Base-by-base conservation (phyloP, 2,797 vertebrate species). In the Poeciliopsis paucimaculata region DNA sequence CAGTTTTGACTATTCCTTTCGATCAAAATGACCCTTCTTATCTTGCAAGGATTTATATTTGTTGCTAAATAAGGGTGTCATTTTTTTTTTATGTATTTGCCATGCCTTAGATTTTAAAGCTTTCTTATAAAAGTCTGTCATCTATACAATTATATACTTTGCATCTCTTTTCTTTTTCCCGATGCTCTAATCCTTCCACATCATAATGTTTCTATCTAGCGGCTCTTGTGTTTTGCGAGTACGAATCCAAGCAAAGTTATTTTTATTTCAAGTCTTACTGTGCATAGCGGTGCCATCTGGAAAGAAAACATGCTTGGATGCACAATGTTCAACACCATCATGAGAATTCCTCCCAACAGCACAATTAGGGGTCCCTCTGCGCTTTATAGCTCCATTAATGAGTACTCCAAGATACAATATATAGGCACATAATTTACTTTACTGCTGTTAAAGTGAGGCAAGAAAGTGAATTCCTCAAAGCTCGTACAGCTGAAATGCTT, bases 191-290 rank as follows among this genome's bases (percentile, higher is more conserved):
- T 70, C 66, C 39, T 7, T 6, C 11, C 39, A 7, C 39, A 41
- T n/a, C n/a, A 66, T 39, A 16, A 39, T 66, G 34, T 12, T 36
- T 70, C 20, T 70, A 15, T n/a, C 1, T 41, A 41, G 36, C 20
- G 34, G 64, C 36, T 39, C 36, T 66, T 66, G 20, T 43, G 20
- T 26, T 68, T 68, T 43, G 18, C 20, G 16, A 68, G 64, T 12
- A 4, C 41, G 20, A 70, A 70, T 70, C 66, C 39, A 53, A 53
- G 72, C 26, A 53, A 53, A 53, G 49, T 75, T n/a, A 75, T 55
- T 39, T 26, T 26, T 39, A 55, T 53, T 53, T 34, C 10, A 53
- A 31, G 31, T 13, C 47, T 36, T 45, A 18, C 39, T n/a, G 20
- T 36, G 45, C 55, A 49, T 36, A 57, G 36, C 9, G 10, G 20